Base-by-base conservation (phyloP, 2,888 invertebrate genomes). In the Strigamia crassipes region DNA sequence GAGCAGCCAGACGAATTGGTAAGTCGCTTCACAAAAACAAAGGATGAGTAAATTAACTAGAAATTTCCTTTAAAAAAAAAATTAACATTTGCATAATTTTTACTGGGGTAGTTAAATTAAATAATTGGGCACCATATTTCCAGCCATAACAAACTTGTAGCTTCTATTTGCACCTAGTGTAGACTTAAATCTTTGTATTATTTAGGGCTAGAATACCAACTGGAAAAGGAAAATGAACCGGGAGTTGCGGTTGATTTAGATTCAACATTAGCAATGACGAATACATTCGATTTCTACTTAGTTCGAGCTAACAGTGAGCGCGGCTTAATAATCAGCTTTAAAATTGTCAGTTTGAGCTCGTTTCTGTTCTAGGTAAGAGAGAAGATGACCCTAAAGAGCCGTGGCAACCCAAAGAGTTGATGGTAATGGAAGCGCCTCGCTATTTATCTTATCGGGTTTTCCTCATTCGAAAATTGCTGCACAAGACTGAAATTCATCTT, bases 381-480 rank as follows among this genome's bases (percentile, higher is more conserved):
- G 86, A 85, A 38, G 86, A 86, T 46, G 80, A 77, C 23, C 82
- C 80, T 21, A 83, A 83, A 27, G 85, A 85, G 73, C 85, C 86
- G n/a, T 85, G 84, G 81, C 80, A 80, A 27, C 46, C 83, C 0
- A 84, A 82, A 1, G 86, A 86, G n/a, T 92, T 93, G 85, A 92
- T 92, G 84, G 93, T 93, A 82, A 92, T 96, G 87, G 95, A 95
- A 85, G 96, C 96, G 13, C 95, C 96, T 0, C 90, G 95, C 84
- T 96, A 95, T 89, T 94, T 95, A 87, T 92, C 94, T 0, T 95
- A 92, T 88, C 91, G 92, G 85, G 94, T 96, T 1, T 91, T 92
- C 85, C 91, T 96, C 85, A 89, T 95, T 42, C 93, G 93, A 86
- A 94, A 93, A 90, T 92, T 96, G 83, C 90, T 94, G 85, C 91